Base-by-base conservation (phyloP, 1,140 invertebrate genomes). In the Scylla paramamosain region DNA sequence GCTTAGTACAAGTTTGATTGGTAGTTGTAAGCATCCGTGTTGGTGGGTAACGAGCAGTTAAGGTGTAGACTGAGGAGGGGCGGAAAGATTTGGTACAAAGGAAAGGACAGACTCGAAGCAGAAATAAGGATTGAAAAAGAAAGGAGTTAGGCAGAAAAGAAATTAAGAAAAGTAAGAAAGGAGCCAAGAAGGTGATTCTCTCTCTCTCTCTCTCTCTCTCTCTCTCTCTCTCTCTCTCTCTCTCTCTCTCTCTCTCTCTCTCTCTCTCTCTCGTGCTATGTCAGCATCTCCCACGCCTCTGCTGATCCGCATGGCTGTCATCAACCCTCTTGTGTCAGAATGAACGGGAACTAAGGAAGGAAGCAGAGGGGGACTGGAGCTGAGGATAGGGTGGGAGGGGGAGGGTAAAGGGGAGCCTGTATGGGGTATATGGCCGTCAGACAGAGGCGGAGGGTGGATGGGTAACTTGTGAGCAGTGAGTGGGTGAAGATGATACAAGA, bases 171-270 rank as follows among this genome's bases (percentile, higher is more conserved):
- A 39, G 39, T 39, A 39, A 39, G 39, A 39, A 39, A 39, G 6
- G 39, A 39, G 6, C 39, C 39, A 39, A 39, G 39, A 39, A 39
- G 39, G 6, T 39, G 39, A 39, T 29, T 28, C 45, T 32, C 28
- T 45, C 86, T 88, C 86, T 39, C 31, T 88, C 86, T 88, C n/a
- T 46, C 45, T 31, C n/a, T 25, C 86, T 32, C 31, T 28, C 86
- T 45, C 32, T 25, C 20, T 46, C 14, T 45, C 20, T 88, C 86
- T 28, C n/a, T 88, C 45, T 88, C 45, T 31, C 20, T 32, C 32
- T 45, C 86, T 31, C 45, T 16, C 86, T 46, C 86, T 32, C 45
- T 45, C 45, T 20, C 31, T 32, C 86, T 88, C 31, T 32, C 31
- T 46, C 32, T 45, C 86, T 28, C 86, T 25, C 31, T 88, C 20